Evolutionary conservation across 2,113 vertebrate genomes (phyloP), one percentile per base, ranked within the genome.

Genomic region (Tragulus kanchil): DNA sequence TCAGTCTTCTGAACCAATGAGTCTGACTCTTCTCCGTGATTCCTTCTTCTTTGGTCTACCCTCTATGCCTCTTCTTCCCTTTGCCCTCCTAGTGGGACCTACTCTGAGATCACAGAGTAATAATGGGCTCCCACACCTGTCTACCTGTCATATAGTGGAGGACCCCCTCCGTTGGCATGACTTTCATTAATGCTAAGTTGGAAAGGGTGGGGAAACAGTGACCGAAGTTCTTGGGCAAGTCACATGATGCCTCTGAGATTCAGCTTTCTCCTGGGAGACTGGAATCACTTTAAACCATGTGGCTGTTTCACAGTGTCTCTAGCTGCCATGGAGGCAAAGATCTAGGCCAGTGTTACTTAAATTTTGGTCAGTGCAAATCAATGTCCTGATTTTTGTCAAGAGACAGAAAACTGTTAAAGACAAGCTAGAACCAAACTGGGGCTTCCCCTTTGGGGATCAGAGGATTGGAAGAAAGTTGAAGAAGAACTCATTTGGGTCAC

Each of bases 101-200:
- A 23, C 4, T 50, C 56, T 45, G 45, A 36, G 16, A 52, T 77
- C 56, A 62, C 56, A 62, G n/a, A 78, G 15, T 7, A 75, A n/a
- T 65, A 83, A 50, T n/a, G 3, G 67, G 59, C 48, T 31, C 45
- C 17, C 26, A 19, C 3, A 25, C 23, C 17, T 19, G 0, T 77
- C 14, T 54, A 23, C 26, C 4, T 19, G 23, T 23, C n/a, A 28
- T 5, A 25, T 0, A 16, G 61, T 19, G 65, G 8, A 86, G 10
- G 36, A 52, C 0, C 12, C 2, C 6, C 4, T n/a, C 59, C 19
- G 0, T 28, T 8, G 3, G 26, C 14, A 31, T 16, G 31, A n/a
- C 77, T 90, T 75, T 90, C 56, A 64, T 36, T 17, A 50, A 79
- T 52, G 1, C 62, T 56, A 61, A 90, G 59, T 50, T 69, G 31